Evolutionary conservation across 2,888 invertebrate genomes (phyloP), one percentile per base, ranked within the genome.

Genomic region (Sipha maydis): DNA sequence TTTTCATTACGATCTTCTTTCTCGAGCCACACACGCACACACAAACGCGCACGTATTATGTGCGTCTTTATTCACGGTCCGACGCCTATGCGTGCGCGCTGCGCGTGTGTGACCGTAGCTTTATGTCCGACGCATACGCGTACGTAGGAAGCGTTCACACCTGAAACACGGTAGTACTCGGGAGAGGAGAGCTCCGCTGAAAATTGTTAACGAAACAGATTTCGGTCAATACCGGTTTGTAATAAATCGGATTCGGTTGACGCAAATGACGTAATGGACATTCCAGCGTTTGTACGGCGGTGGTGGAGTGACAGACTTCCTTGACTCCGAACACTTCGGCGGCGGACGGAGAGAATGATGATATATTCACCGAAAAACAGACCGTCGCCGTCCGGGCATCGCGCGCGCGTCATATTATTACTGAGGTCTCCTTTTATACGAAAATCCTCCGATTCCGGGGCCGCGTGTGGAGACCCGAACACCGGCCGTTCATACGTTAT

Each of bases 171-270:
- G 41, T 7, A 7, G 38, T 41, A 1, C 9, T 9, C 69, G 31
- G 11, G 14, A n/a, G 25, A 48, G 38, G 79, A 71, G 67, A 25
- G n/a, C 28, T 67, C 76, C 17, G 76, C 76, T 56, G 48, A 79
- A 71, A n/a, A 38, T 17, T 17, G 77, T 75, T 48, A 67, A 76
- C 54, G 75, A 78, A 38, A 48, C 69, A 3, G 78, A 67, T 85
- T 85, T 85, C 78, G 85, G 78, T 54, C 85, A 34, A 71, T 85
- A 85, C 85, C 85, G 85, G 85, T 85, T 85, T 85, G 54, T 85
- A 56, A 85, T 85, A 79, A 85, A 79, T 85, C 78, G 34, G 71
- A 85, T 79, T 79, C 85, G 54, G 78, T 79, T 78, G 69, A 69
- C 34, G 78, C 34, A 79, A 79, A 71, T 71, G 69, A 85, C 54